Evolutionary conservation across 35 echinoderm and acorn worm species (phyloP).

Genomic region (Lytechinus pictus): DNA sequence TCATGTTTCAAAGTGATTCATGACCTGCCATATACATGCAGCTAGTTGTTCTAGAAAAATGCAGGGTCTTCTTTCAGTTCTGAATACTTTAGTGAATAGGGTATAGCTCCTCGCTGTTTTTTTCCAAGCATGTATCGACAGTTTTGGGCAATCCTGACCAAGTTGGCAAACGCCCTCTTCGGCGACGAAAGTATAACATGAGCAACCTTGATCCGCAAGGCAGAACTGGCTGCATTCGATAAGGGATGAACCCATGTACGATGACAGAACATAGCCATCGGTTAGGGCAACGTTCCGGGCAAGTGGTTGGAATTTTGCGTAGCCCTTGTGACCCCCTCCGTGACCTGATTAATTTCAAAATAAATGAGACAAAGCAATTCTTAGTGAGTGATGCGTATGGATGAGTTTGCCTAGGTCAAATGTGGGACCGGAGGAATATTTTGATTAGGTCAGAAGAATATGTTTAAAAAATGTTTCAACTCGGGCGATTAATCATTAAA

Average conservation of each 20-base stretch:
- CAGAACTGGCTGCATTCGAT: not conserved
- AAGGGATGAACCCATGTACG: not conserved
- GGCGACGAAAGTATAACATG: not conserved
- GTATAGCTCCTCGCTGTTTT: not conserved
- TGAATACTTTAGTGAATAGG: no score
- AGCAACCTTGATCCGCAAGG: not conserved
- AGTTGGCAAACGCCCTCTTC: not conserved
- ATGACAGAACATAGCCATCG: not conserved
- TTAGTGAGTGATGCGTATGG: no score
- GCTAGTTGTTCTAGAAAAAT: not conserved
- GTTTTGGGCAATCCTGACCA: not conserved
- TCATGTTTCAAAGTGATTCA: no score
- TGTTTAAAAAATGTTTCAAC: no score
- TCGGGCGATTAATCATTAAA: no score
- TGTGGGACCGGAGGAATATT: no score
- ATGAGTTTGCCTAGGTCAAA: no score
- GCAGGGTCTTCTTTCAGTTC: not conserved
- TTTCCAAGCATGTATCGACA: not conserved
- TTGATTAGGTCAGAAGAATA: no score
- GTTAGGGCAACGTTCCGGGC: not conserved
- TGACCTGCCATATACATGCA: no score
- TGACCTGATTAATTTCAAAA: no score
- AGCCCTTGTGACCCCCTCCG: not conserved
- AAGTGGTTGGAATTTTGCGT: not conserved
- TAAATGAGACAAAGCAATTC: no score